Evolutionary conservation across 2,888 invertebrate genomes (phyloP), one percentile per base, ranked within the genome.

Genomic region (Drosophila histrio): DNA sequence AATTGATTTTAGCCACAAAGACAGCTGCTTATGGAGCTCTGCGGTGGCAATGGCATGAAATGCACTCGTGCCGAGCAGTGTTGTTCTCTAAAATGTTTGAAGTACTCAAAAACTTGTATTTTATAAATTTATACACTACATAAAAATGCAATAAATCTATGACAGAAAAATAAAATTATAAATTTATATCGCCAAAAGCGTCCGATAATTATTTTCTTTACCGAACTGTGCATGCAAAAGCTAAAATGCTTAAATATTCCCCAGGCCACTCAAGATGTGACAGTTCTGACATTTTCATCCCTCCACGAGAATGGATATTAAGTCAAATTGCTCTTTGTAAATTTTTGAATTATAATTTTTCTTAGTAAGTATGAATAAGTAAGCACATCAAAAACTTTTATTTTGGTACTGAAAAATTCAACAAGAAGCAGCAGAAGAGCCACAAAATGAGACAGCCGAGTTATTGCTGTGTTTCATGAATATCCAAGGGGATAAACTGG

Each of bases 1-100:
- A 1, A 21, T n/a, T 8, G 0, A 22, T 34, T 34, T 36, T 22
- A 56, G 54, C 4, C 30, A 2, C 22, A 44, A 17, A 24, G 26
- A 8, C 21, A 22, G 8, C 7, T 11, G 30, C n/a, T 44, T 1
- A 26, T 56, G 26, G 34, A 34, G 3, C 8, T 13, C 0, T 56
- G 54, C 17, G 17, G 34, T 9, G 26, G 43, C 8, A 17, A 24
- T 24, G 54, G 44, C n/a, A 9, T 22, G 9, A 44, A 34, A 1
- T 56, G 54, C 13, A 9, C n/a, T 5, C 43, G 17, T 3, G 54
- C 54, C 22, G 54, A 56, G 44, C n/a, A 56, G 1, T 56, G 54
- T 24, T 56, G 54, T 17, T 13, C 54, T 8, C 30, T 44, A 3
- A 43, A 44, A 22, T 56, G 54, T 44, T 13, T 44, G 2, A 56